These are phyloP conservation scores for Lepus europaeus DNA, from an alignment of 2,113 vertebrate species.

Conservation along the genomic window DNA sequence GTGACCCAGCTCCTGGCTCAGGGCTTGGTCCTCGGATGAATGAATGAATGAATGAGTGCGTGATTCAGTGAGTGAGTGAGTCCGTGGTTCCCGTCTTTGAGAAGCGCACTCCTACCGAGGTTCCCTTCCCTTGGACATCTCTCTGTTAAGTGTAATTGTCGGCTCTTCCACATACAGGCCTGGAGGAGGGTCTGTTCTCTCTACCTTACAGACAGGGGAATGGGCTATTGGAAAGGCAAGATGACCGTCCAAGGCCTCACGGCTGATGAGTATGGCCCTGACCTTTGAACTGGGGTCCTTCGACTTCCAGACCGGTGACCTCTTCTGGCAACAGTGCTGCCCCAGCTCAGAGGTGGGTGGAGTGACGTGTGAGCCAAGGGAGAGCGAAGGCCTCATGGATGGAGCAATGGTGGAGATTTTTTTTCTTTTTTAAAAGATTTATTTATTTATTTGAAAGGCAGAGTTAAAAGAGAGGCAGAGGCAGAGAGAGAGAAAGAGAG, in stretches of 20 bases:
- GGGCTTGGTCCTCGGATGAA: background rate
- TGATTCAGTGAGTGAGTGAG: background rate
- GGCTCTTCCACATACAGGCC: background rate
- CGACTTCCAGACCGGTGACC: background rate
- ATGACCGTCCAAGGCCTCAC: background rate
- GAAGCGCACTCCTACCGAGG: background rate
- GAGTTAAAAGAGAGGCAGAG: too few species aligned
- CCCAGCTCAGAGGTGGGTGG: background rate
- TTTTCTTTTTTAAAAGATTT: too few species aligned
- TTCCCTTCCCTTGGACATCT: background rate
- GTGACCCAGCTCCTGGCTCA: background rate
- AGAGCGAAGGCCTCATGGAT: background rate
- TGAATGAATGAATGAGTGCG: background rate
- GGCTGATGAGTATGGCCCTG: constrained; percentile 9
- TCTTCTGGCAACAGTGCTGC: background rate
- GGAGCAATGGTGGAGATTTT: too few species aligned
- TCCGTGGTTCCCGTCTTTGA: background rate
- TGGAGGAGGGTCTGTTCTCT: background rate
- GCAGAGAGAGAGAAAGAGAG: too few species aligned
- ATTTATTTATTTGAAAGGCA: too few species aligned
- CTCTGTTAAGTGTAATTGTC: background rate
- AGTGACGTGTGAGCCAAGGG: background rate
- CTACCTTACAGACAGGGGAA: background rate
- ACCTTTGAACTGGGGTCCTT: background rate
- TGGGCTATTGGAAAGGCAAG: background rate